These are phyloP conservation scores for Erebia aethiops DNA, from an alignment of 2,888 invertebrate species.

Conservation along the genomic window DNA sequence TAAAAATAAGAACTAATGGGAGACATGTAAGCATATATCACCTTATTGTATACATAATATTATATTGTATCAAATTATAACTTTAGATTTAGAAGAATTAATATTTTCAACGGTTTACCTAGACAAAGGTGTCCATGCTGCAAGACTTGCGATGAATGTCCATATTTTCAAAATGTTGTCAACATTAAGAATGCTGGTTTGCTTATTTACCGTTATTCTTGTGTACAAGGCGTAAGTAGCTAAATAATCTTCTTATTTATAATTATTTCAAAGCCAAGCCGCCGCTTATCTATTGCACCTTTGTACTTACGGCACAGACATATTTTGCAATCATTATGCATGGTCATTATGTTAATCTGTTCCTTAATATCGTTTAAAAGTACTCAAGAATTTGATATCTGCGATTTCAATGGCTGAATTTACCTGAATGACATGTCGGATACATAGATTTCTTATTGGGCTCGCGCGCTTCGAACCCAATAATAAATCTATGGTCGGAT, in stretches of 20 bases:
- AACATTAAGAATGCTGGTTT: constrained; percentile 52
- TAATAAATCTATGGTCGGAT: too few relatives aligned
- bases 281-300: background rate
- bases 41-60: background rate
- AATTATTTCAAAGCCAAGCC: background rate
- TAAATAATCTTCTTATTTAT: background rate
- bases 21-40: constrained; percentile 8
- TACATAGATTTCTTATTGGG: too few relatives aligned
- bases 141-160: constrained; percentile 42
- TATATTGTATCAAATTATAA: background rate
- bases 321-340: too few relatives aligned
- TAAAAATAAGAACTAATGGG: background rate
- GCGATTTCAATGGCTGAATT: too few relatives aligned
- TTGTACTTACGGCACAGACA: too few relatives aligned
- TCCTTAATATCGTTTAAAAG: too few relatives aligned
- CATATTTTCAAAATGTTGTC: constrained; percentile 50
- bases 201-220: constrained; percentile 50
- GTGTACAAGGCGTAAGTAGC: constrained; percentile 45
- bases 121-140: constrained; percentile 46
- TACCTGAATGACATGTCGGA: too few relatives aligned
- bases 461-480: too few relatives aligned
- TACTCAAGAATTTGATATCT: too few relatives aligned
- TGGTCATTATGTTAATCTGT: too few relatives aligned
- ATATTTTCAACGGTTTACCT: constrained; percentile 6
- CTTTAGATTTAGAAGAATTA: background rate